Evolutionary conservation across 2,888 invertebrate species (phyloP), one percentile per base, ranked within the genome.

Genomic region (Gandaritis pyraliata): DNA sequence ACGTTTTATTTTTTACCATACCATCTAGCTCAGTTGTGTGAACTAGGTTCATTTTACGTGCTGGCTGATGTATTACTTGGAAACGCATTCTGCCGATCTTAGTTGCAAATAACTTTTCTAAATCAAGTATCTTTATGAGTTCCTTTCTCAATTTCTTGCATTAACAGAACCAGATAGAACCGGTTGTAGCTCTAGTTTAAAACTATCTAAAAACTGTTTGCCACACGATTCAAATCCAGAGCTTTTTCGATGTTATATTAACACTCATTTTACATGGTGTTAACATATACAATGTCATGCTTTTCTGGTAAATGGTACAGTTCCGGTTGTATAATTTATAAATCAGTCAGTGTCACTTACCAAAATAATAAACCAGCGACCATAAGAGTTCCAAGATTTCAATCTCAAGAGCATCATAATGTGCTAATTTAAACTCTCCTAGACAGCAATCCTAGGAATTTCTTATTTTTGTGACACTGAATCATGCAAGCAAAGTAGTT

Each of bases 1-100:
- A 89, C 83, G 82, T 83, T 76, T 81, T 86, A 74, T 73, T 83
- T 86, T 87, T 87, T 85, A 81, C 80, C 74, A 78, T 77, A 73
- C 69, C 71, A 70, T 74, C 72, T 72, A 74, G 72, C 68, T 74
- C 50, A 50, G 38, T 38, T 33, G 11, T 55, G 46, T 11, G 50
- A 49, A 39, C 39, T 50, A 30, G 38, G 36, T 55, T 38, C 39
- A 38, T n/a, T 55, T 38, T 30, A 38, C n/a, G 10, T 52, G 15
- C 12, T n/a, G 18, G n/a, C 16, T n/a, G 23, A 10, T 8, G 8
- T 10, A 43, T 16, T 16, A 43, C 16, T 16, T 43, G 6, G 10
- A 16, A 16, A 43, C 16, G 16, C 43, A 16, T 16, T 16, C 43
- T 43, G 43, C 4, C 16, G 16, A 43, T 43, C 33, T 43, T 3